Evolutionary conservation across 2,113 vertebrate species (phyloP).

Genomic region (Lepidothrix coronata): DNA sequence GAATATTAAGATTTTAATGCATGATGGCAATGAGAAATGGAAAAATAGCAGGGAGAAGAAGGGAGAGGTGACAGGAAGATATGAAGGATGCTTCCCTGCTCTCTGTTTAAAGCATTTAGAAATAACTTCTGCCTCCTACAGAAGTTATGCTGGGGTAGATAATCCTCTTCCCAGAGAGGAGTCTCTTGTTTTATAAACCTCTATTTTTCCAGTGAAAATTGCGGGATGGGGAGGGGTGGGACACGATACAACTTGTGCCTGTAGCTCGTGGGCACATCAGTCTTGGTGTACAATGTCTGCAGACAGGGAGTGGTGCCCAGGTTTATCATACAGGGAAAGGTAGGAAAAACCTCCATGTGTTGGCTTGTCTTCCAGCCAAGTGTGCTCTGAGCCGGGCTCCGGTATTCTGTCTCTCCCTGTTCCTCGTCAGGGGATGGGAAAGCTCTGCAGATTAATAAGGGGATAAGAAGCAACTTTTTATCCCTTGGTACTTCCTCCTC

Average conservation of each 20-base stretch:
- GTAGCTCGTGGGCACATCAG: background rate
- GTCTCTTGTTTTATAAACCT: background rate
- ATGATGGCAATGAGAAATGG: background rate
- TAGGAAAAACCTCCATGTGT: background rate
- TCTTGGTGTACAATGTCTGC: background rate
- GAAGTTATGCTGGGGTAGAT: background rate
- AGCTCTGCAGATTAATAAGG: background rate
- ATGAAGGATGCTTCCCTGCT: background rate
- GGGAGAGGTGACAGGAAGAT: background rate
- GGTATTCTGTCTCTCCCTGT: background rate
- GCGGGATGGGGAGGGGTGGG: background rate
- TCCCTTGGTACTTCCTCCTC: background rate
- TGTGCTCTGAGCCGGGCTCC: background rate
- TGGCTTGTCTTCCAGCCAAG: background rate
- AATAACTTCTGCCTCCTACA: background rate
- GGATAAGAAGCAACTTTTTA: background rate
- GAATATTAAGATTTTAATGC: background rate
- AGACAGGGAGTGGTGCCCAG: background rate
- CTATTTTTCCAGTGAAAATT: background rate
- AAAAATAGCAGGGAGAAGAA: background rate
- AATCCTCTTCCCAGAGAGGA: background rate
- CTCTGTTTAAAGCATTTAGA: background rate
- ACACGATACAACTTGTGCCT: background rate
- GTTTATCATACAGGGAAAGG: background rate
- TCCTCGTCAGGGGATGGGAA: background rate